A percentile compares a stretch with the other conserved stretches of the same genome.
Conservation (phyloP, 2,797 vertebrate genomes). For the Triplophysa yarkandensis region DNA sequence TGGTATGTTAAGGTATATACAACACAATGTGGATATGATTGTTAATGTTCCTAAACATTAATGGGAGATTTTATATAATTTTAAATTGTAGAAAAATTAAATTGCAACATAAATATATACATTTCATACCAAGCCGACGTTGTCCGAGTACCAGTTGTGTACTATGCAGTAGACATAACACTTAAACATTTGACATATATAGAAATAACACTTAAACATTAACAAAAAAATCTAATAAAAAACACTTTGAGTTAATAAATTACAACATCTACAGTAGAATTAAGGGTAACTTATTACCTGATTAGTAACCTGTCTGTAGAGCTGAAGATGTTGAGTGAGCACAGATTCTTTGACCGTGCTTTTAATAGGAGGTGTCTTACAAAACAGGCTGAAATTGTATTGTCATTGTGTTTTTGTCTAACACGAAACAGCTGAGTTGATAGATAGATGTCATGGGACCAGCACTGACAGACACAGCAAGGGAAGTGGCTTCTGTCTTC, state of each 20-base stretch:
- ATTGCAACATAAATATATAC: background rate
- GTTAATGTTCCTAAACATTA: background rate
- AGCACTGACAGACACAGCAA: background rate
- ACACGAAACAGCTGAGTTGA: conserved; percentile 46
- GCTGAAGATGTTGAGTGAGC: background rate
- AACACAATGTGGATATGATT: background rate
- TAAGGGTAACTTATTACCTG: conserved; percentile 33
- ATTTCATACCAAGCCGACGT: background rate
- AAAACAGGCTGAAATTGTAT: conserved; percentile 18
- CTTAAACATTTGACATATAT: too few relatives aligned
- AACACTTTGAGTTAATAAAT: too few relatives aligned
- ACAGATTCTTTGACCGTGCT: background rate
- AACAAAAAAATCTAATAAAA: too few relatives aligned
- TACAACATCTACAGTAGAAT: background rate
- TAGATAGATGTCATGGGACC: conserved; percentile 51
- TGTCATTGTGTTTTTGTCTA: conserved; percentile 37
- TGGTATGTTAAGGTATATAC: background rate
- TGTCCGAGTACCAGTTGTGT: too few relatives aligned
- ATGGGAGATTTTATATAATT: too few relatives aligned
- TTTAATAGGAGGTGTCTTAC: background rate
- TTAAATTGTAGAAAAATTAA: too few relatives aligned
- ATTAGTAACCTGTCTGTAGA: background rate
- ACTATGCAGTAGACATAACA: background rate
- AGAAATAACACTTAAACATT: too few relatives aligned
- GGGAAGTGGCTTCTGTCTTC: background rate